Base-by-base conservation (phyloP, 1,140 invertebrate genomes). In the Ostrea denselamellosa region DNA sequence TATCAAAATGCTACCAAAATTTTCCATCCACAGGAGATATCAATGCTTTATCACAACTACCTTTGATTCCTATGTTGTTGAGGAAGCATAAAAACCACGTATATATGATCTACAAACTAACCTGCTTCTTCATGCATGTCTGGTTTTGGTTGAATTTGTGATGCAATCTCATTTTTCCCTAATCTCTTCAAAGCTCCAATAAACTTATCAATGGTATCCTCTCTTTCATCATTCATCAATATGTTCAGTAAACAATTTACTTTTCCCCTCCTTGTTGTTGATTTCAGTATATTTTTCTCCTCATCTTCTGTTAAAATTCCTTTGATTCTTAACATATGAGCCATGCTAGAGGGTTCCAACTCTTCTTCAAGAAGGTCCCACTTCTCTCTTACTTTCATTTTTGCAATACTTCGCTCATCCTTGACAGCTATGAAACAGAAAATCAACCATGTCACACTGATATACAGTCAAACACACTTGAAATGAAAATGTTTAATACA, bases 41-140 rank as follows among this genome's bases (percentile, higher is more conserved):
- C 34, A 44, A 44, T 2, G 34, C 34, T 44, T n/a, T n/a, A 5
- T 44, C 34, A 44, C 34, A 44, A 44, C 34, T 44, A 44, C 34
- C 34, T 5, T n/a, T 44, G 34, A 44, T 44, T 5, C 34, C 34
- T 44, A 44, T 44, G 34, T 44, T 44, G 34, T 44, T 44, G 34
- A 44, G 34, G 34, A 5, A 44, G 34, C 5, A 44, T 2, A 44
- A 44, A 44, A 2, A 44, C 2, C 2, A 44, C 34, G 34, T 44
- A 44, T 44, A 44, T 44, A 44, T 1, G 34, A 19, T 17, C n/a
- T 71, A 0, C 9, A 12, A 14, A 28, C 28, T 12, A 5, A 77
- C 68, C 68, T 28, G 68, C 68, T 77, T 77, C 68, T 77, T 34
- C 25, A 77, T 77, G 68, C 68, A 77, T 28, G 22, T 77, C 28